Conservation (phyloP, 2,113 vertebrate genomes). For the Pseudorectes ferrugineus region DNA sequence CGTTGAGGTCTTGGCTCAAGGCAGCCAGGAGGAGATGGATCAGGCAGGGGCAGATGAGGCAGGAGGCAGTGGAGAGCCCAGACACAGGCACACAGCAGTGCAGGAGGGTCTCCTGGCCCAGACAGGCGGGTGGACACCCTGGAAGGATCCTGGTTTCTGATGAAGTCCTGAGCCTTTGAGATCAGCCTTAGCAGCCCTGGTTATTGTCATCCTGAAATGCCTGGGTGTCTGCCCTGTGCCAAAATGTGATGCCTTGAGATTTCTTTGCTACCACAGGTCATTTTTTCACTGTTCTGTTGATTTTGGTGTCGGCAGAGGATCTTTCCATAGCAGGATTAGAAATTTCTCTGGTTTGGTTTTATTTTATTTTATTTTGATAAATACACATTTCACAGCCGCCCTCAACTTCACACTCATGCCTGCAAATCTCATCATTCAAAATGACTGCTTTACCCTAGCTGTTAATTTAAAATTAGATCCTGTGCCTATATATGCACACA, state of each 20-base stretch:
- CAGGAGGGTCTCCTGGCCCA: background rate
- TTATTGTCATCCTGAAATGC: background rate
- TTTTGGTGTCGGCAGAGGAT: background rate
- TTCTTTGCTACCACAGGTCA: background rate
- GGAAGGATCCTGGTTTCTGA: background rate
- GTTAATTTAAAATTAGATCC: background rate
- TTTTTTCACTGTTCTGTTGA: background rate
- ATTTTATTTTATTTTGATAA: background rate
- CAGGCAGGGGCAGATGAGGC: background rate
- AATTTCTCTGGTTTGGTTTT: background rate
- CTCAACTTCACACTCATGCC: background rate
- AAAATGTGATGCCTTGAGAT: background rate
- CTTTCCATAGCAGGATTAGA: background rate
- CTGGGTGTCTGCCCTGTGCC: background rate
- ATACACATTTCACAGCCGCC: background rate
- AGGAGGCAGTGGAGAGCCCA: background rate
- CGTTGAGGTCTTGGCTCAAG: accelerated
- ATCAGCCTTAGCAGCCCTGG: background rate
- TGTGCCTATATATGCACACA: accelerated
- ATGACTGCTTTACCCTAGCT: background rate
- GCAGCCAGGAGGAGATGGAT: accelerated
- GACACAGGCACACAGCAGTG: background rate
- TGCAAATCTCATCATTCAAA: background rate
- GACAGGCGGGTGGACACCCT: accelerated
- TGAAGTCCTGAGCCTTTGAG: background rate